These are phyloP conservation scores for Bergia puertoricense DNA, from an alignment of 92 coral and sea anemone genomes.

Conservation along the genomic window DNA sequence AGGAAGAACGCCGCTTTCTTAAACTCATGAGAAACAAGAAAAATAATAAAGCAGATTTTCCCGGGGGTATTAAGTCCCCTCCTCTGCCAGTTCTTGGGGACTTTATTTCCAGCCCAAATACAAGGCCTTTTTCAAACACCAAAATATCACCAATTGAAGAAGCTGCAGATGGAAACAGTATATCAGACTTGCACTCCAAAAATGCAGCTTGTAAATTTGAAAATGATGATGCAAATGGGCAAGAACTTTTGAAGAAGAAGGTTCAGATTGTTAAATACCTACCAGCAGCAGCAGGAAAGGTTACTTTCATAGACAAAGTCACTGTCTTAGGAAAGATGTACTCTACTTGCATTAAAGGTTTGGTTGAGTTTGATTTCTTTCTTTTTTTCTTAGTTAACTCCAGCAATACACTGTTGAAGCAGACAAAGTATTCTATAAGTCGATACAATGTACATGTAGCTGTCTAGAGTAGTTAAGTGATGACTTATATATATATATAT, in stretches of 20 bases:
- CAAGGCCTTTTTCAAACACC: neutral
- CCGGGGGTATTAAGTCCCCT: conserved; percentile 72
- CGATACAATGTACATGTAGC: no score
- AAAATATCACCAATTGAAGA: conserved; percentile 47
- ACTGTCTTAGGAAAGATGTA: conserved; percentile 63
- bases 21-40: conserved; percentile 69
- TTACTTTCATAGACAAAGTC: conserved; percentile 57
- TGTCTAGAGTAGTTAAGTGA: no score
- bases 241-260: neutral
- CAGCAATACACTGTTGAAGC: no score
- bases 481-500: no score
- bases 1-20: conserved; percentile 75
- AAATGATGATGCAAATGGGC: neutral
- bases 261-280: neutral
- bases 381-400: neutral
- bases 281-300: conserved; percentile 55
- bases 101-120: conserved; percentile 45
- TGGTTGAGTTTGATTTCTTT: neutral
- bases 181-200: neutral
- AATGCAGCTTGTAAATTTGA: conserved; percentile 15
- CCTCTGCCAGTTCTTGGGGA: conserved; percentile 73
- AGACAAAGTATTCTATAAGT: no score
- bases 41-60: conserved; percentile 60
- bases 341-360: conserved; percentile 70
- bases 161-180: conserved; percentile 3